phyloP scores from a whole-genome alignment of 2,113 vertebrate species.

The Podarcis muralis region DNA sequence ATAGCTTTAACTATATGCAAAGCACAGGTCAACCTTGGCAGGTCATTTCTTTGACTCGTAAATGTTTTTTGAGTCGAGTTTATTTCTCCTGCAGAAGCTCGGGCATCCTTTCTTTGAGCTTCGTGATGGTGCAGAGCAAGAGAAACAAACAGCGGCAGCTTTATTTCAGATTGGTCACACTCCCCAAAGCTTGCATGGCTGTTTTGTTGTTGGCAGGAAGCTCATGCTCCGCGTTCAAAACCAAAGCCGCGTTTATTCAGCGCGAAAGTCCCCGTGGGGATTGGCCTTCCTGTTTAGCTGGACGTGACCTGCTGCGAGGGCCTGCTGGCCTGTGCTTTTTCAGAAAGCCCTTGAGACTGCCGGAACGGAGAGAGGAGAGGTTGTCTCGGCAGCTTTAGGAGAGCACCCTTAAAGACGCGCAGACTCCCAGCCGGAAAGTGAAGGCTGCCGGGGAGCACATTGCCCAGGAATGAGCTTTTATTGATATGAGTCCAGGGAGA shows the following conservation, averaged over 20 bases:
- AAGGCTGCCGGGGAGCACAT: too few species aligned
- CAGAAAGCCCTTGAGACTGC: background rate
- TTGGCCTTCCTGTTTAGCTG: background rate
- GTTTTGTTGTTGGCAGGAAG: background rate
- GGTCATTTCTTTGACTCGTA: background rate
- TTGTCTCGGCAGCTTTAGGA: background rate
- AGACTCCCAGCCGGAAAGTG: background rate
- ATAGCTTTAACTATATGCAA: background rate
- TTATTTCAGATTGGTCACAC: background rate
- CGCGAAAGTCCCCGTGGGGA: background rate
- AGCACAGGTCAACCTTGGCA: background rate
- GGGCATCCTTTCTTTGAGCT: background rate
- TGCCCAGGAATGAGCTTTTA: background rate
- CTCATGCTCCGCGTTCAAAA: background rate
- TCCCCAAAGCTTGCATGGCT: background rate
- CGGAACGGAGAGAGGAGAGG: background rate
- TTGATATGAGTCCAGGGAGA: background rate
- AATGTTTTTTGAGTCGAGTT: background rate
- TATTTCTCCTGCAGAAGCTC: background rate
- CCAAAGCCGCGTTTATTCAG: background rate
- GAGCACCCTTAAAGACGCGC: background rate
- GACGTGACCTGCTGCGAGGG: background rate
- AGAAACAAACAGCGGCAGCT: background rate
- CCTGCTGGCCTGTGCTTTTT: background rate
- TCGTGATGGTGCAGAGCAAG: background rate